These are phyloP conservation scores for Montipora capitata DNA, from an alignment of 92 coral and sea anemone species.

Conservation along the genomic window DNA sequence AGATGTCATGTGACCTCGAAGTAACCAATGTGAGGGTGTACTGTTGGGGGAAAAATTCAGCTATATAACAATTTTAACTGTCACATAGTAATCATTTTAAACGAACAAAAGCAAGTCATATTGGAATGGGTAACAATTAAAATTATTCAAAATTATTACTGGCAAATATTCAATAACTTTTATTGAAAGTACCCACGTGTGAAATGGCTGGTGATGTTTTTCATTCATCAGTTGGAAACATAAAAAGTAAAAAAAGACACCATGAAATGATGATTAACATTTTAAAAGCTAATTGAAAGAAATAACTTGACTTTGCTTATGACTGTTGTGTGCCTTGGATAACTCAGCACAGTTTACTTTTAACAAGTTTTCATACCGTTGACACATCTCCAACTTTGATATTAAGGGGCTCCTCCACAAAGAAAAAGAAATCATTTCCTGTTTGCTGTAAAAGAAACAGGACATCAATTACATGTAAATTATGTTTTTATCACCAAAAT, in stretches of 20 bases:
- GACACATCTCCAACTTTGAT: slow-evolving; percentile 96
- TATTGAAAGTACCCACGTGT: slow-evolving; percentile 84
- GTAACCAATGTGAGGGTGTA: too few species aligned
- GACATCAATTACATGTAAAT: not conserved
- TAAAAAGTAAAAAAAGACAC: slow-evolving; percentile 5
- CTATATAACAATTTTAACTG: too few species aligned
- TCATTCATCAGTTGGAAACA: not conserved
- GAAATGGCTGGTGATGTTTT: slow-evolving; percentile 88
- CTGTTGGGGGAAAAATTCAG: too few species aligned
- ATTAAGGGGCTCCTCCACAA: slow-evolving; percentile 91
- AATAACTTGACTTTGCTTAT: not conserved
- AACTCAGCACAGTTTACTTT: not conserved
- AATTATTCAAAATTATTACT: too few species aligned
- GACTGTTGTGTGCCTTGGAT: not conserved
- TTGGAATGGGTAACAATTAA: too few species aligned
- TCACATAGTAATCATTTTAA: too few species aligned
- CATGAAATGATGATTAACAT: not conserved
- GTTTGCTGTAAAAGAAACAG: slow-evolving; percentile 73
- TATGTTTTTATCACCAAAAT: not conserved
- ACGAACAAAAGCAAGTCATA: too few species aligned
- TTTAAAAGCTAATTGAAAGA: not conserved
- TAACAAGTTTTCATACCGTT: slow-evolving; percentile 72
- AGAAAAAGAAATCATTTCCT: slow-evolving; percentile 73
- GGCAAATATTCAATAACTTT: not conserved
- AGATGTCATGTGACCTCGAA: too few species aligned